These are phyloP conservation scores for Gasterosteus aculeatus DNA, from an alignment of 2,113 vertebrate genomes.

Conservation along the genomic window DNA sequence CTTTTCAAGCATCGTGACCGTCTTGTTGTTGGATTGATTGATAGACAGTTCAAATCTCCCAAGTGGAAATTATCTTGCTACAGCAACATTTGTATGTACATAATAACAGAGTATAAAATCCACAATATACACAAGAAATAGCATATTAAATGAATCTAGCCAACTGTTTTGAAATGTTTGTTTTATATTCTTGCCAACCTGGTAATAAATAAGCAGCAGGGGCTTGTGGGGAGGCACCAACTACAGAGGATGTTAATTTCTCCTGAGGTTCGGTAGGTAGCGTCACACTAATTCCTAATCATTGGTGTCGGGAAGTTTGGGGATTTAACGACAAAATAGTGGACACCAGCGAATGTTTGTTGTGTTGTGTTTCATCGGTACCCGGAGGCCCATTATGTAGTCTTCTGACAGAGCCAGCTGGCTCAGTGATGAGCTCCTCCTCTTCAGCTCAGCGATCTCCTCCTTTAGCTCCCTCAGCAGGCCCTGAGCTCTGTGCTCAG, in stretches of 20 bases:
- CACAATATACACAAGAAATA: too few relatives aligned
- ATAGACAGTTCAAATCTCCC: too few relatives aligned
- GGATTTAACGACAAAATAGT: not conserved
- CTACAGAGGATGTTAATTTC: not conserved
- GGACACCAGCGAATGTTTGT: not conserved
- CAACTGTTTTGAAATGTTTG: not conserved
- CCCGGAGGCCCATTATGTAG: slow-evolving; percentile 71
- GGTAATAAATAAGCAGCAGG: not conserved
- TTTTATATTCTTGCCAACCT: not conserved
- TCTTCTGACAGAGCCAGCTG: slow-evolving; percentile 71
- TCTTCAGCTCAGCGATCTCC: slow-evolving; percentile 72
- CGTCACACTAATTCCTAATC: not conserved
- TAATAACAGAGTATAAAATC: too few relatives aligned
- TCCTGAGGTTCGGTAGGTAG: not conserved
- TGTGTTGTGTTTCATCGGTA: slow-evolving; percentile 20
- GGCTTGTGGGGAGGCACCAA: not conserved
- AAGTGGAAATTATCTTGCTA: too few relatives aligned
- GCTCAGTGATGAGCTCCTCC: slow-evolving; percentile 50
- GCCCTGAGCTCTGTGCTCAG: slow-evolving; percentile 63
- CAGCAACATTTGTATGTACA: too few relatives aligned
- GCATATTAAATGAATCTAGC: too few relatives aligned
- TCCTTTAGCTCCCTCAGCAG: slow-evolving; percentile 72
- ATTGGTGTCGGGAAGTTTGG: not conserved
- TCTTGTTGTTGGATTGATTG: not conserved
- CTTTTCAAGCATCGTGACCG: not conserved